phyloP scores from a whole-genome alignment of 2,888 invertebrate genomes.

The Chaetogeoica ovagalla region DNA sequence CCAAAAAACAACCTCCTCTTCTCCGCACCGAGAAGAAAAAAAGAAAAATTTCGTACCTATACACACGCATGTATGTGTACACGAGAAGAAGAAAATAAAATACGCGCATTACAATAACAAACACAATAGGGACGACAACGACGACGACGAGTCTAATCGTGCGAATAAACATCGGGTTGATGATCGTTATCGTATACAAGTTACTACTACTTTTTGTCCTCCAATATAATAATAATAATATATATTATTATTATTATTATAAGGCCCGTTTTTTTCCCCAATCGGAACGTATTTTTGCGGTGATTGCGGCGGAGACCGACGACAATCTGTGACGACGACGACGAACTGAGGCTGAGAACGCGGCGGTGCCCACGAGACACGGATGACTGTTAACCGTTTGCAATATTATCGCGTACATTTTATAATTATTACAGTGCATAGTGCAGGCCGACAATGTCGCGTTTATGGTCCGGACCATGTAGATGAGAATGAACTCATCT shows the following conservation, averaged over 20 bases:
- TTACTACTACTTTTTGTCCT: not conserved
- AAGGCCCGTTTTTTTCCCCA: not conserved
- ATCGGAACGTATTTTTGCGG: slow-evolving; percentile 11
- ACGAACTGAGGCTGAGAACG: too few relatives aligned
- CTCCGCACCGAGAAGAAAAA: not conserved
- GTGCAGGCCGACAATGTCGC: too few relatives aligned
- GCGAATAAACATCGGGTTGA: slow-evolving; percentile 49
- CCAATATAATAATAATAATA: too few relatives aligned
- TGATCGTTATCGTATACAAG: slow-evolving; percentile 31
- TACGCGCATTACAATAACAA: not conserved
- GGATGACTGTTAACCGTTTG: too few relatives aligned
- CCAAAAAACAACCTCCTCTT: too few relatives aligned
- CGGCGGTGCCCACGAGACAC: too few relatives aligned
- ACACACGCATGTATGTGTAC: not conserved
- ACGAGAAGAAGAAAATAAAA: not conserved
- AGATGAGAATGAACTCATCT: too few relatives aligned
- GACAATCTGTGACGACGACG: slow-evolving; percentile 35
- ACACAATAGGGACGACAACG: not conserved
- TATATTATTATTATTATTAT: not conserved
- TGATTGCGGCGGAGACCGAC: not conserved
- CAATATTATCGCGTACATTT: too few relatives aligned
- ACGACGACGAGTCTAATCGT: slow-evolving; percentile 41
- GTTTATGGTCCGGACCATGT: too few relatives aligned
- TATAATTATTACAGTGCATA: too few relatives aligned
- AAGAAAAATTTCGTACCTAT: not conserved